Conservation (phyloP, 2,113 vertebrate genomes). For the Hippocampus comes region DNA sequence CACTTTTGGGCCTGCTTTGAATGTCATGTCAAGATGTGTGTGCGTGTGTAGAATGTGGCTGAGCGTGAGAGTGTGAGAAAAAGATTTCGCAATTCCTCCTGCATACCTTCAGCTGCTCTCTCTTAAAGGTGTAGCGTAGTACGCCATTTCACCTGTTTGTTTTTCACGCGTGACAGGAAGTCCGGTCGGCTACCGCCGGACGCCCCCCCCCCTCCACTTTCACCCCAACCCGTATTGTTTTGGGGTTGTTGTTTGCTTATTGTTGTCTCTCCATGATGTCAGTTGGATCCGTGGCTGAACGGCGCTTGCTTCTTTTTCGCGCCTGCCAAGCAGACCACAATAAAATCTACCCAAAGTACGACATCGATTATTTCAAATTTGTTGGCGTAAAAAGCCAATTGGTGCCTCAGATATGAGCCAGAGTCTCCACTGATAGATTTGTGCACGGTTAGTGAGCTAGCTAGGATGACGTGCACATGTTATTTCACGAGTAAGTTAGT, state of each 20-base stretch:
- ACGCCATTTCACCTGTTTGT: not conserved
- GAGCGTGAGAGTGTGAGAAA: not conserved
- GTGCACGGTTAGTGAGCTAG: not conserved
- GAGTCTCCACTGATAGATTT: not conserved
- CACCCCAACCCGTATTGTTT: too few species aligned
- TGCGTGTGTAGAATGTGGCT: not conserved
- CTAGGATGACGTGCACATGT: not conserved
- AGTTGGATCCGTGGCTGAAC: not conserved
- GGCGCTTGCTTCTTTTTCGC: not conserved
- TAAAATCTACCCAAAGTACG: too few species aligned
- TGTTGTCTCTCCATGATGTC: not conserved
- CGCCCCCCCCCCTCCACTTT: not conserved
- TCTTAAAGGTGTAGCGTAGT: not conserved
- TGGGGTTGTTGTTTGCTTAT: not conserved
- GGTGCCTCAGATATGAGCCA: too few species aligned
- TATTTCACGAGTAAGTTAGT: not conserved
- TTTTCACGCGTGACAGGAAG: not conserved
- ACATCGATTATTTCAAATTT: too few species aligned
- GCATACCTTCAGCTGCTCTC: not conserved
- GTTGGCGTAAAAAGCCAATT: too few species aligned
- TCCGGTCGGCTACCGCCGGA: not conserved
- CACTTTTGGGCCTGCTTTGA: not conserved
- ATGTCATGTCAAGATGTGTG: not conserved
- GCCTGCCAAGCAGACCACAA: not conserved
- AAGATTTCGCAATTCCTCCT: constrained; percentile 3